Evolutionary conservation across 2,113 vertebrate genomes (phyloP), one percentile per base, ranked within the genome.

Genomic region (Crypturellus undulatus): DNA sequence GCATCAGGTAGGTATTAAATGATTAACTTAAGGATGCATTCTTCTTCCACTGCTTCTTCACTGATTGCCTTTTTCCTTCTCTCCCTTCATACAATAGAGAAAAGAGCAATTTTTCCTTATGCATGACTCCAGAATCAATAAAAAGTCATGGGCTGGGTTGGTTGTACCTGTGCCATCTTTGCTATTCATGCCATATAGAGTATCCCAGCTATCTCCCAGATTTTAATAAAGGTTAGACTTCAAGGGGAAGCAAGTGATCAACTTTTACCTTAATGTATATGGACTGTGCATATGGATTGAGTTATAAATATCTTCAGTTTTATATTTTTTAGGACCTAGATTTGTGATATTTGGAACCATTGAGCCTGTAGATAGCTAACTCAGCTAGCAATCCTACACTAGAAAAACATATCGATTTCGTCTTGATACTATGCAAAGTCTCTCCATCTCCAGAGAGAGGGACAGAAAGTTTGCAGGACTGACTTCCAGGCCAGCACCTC

Each of bases 341-440:
- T 40, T 9, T 9, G 3, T 59, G 30, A 9, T 71, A 14, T 54
- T 85, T 70, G 49, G 60, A 93, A 85, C 12, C 32, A 56, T 0
- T 0, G 13, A 58, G 1, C 10, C 11, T 32, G 2, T 8, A 28
- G 5, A 22, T 1, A 36, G 0, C 30, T 70, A 58, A 68, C 21
- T 30, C 15, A 54, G 5, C 5, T 52, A 54, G 22, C 5, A 19
- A 58, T 30, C 34, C 26, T 56, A 4, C 38, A 30, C 42, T 30
- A 38, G 19, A 14, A 22, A 60, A 68, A 65, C 17, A 2, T 20
- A n/a, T 12, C 56, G 21, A 63, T 65, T 49, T 20, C 25, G 0
- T 80, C 42, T 28, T 60, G 6, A 10, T 56, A 3, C 8, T 63
- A 6, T 49, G 19, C 2, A 10, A 79, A 81, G 18, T 22, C 12